Evolutionary conservation across 2,888 invertebrate species (phyloP), one percentile per base, ranked within the genome.

Genomic region (Andrena fulva): DNA sequence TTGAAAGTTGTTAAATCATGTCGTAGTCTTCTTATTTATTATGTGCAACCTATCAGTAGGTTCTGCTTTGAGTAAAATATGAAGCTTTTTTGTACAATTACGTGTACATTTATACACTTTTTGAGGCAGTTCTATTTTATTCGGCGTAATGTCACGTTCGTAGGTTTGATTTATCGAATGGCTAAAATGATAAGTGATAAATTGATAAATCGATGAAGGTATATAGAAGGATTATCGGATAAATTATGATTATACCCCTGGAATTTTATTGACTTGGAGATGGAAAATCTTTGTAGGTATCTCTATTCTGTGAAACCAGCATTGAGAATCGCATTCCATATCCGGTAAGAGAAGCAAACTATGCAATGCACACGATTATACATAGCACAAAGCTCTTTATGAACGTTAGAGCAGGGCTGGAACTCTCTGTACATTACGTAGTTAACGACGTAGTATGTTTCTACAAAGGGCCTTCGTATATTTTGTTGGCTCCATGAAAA

Each of bases 341-440:
- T 90, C 91, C 90, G 87, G 90, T 90, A 90, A 87, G 86, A 79
- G 90, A 89, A 77, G 80, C 76, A 82, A 85, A 70, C 60, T 80
- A 89, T 89, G 85, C 89, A 92, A 91, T 93, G 93, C 93, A 93
- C 93, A 93, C 89, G 90, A 93, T 92, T 93, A 81, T 81, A 93
- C 91, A 93, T 92, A 93, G 93, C 93, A 93, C 93, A 94, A 93
- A 93, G 91, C 91, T 92, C 91, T 89, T 84, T 86, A 89, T 84
- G 79, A 84, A 84, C 82, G 87, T 89, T 87, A 85, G 89, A 89
- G 90, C 89, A 86, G 86, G 86, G 90, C 90, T 90, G 90, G 87
- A 91, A 92, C 85, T 92, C 92, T 80, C 80, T 81, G 75, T 81
- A 92, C 90, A 92, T 91, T 91, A 91, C 87, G 84, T 89, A 87